phyloP scores from a whole-genome alignment of 2,888 invertebrate species.

The Sinhomidia bicolor region DNA sequence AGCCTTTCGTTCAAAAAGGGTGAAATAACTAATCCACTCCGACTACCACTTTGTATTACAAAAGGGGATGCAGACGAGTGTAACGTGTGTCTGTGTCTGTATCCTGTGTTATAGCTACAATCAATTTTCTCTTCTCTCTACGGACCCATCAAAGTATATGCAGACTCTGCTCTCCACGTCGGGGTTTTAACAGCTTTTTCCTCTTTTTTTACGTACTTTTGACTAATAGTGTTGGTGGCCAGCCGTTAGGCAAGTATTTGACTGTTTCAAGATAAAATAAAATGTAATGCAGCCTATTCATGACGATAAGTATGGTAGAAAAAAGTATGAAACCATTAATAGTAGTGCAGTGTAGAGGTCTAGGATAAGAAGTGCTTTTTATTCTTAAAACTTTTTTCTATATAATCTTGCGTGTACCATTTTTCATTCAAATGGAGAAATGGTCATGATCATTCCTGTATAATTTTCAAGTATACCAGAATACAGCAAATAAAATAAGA shows the following conservation, averaged over 20 bases:
- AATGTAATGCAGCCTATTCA: neutral
- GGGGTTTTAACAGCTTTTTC: conserved; percentile 10
- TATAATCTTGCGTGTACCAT: too few species aligned
- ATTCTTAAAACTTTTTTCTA: too few species aligned
- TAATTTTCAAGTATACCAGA: too few species aligned
- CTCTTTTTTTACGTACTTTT: conserved; percentile 24
- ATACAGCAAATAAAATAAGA: too few species aligned
- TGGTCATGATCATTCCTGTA: too few species aligned
- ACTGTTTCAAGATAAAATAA: neutral
- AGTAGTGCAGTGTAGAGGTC: neutral
- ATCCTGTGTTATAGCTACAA: conserved; percentile 32
- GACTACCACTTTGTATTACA: conserved; percentile 9
- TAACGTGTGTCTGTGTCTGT: conserved; percentile 16
- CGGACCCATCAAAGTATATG: conserved; percentile 57
- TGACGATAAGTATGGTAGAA: neutral
- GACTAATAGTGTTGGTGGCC: conserved; percentile 10
- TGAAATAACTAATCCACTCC: conserved; percentile 19
- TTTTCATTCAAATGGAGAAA: too few species aligned
- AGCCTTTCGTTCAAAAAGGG: conserved; percentile 28
- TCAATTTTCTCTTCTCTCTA: conserved; percentile 49
- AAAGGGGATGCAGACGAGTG: conserved; percentile 36
- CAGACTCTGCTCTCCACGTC: conserved; percentile 15
- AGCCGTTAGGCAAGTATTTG: conserved; percentile 17
- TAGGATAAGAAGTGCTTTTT: too few species aligned
- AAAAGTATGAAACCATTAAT: neutral